Evolutionary conservation across 2,888 invertebrate species (phyloP).

Genomic region (Adela reaumurella): DNA sequence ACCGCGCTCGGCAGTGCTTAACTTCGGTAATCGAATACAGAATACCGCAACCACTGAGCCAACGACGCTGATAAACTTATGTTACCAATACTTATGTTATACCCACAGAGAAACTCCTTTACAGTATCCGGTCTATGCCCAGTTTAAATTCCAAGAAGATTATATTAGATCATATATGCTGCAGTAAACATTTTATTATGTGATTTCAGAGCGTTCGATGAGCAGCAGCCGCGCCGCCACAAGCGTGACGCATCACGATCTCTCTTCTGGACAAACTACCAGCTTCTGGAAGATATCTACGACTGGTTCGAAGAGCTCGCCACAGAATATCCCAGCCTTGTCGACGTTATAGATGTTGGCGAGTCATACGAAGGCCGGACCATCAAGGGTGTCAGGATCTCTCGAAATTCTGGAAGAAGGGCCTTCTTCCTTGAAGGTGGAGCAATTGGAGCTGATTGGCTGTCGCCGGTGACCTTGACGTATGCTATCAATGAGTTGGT

Average conservation of each 20-base stretch:
- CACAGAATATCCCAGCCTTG: slow-evolving; percentile 24
- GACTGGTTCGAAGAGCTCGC: slow-evolving; percentile 45
- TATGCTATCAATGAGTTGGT: slow-evolving; percentile 61
- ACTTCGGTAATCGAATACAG: no score
- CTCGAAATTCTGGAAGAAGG: slow-evolving; percentile 23
- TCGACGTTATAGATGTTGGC: slow-evolving; percentile 44
- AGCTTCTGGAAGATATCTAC: slow-evolving; percentile 46
- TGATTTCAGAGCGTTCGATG: slow-evolving; percentile 36
- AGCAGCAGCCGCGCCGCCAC: slow-evolving; percentile 27
- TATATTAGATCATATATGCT: no score
- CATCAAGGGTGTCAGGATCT: slow-evolving; percentile 44
- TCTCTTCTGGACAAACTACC: slow-evolving; percentile 35
- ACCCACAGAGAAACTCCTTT: no score
- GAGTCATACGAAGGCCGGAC: slow-evolving; percentile 35
- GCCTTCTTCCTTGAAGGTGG: slow-evolving; percentile 42
- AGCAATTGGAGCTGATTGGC: slow-evolving; percentile 76
- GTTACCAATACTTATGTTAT: no score
- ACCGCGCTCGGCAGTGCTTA: no score
- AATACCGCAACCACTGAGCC: no score
- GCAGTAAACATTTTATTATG: no score
- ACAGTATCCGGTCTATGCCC: no score
- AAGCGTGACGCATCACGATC: slow-evolving; percentile 21
- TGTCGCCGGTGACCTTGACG: slow-evolving; percentile 61
- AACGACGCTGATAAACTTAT: no score
- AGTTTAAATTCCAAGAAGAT: no score